These are phyloP conservation scores for Enchytraeus crypticus DNA, from an alignment of 2,888 invertebrate species.

Conservation along the genomic window DNA sequence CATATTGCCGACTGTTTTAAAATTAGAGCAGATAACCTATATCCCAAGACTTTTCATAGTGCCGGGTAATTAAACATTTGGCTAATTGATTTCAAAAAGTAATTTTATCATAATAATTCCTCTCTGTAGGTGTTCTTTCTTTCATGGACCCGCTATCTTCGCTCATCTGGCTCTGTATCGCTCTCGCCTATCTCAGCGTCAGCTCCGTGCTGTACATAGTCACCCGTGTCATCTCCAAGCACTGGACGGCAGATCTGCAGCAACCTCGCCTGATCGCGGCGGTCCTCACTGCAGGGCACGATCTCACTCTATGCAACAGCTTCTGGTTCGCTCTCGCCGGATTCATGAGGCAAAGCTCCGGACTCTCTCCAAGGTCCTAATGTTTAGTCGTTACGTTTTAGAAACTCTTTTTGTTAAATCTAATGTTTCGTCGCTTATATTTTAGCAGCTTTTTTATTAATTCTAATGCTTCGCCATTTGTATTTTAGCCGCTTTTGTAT, in stretches of 20 bases:
- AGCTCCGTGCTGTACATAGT: slow-evolving; percentile 94
- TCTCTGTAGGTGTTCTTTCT: slow-evolving; percentile 66
- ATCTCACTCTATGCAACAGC: slow-evolving; percentile 73
- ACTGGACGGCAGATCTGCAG: slow-evolving; percentile 58
- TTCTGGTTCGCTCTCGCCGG: slow-evolving; percentile 93
- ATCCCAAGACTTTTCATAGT: too few relatives aligned
- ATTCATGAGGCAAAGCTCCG: slow-evolving; percentile 95
- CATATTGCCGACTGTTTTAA: too few relatives aligned
- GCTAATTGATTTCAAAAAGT: too few relatives aligned
- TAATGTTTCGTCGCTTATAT: too few relatives aligned
- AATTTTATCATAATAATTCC: too few relatives aligned
- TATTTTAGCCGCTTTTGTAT: too few relatives aligned
- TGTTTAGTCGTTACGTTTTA: slow-evolving; percentile 50
- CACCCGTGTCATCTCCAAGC: slow-evolving; percentile 89
- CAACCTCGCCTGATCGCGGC: slow-evolving; percentile 53
- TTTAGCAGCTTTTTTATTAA: too few relatives aligned
- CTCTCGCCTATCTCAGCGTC: slow-evolving; percentile 84
- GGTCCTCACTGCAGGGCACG: slow-evolving; percentile 28
- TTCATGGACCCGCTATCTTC: slow-evolving; percentile 92
- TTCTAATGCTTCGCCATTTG: too few relatives aligned
- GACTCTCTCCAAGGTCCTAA: slow-evolving; percentile 75
- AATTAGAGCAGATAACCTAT: too few relatives aligned
- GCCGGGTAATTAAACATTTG: too few relatives aligned
- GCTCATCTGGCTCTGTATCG: slow-evolving; percentile 78
- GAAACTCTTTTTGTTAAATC: too few relatives aligned